Conservation (phyloP, 2,113 vertebrate genomes). For the Gopherus evgoodei region DNA sequence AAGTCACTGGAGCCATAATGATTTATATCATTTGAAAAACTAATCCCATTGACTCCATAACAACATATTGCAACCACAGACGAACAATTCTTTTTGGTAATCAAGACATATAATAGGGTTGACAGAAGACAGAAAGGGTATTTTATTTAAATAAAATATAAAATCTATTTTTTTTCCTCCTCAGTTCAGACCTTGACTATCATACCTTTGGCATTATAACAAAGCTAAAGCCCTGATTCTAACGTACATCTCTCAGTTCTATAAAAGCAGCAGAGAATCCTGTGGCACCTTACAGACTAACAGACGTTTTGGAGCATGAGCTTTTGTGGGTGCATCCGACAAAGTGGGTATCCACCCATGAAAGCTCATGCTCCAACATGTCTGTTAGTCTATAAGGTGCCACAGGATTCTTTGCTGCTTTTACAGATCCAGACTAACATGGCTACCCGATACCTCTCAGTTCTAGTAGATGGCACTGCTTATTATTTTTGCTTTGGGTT, state of each 20-base stretch:
- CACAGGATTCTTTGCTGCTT: too few species aligned
- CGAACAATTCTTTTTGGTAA: not conserved
- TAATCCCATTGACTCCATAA: not conserved
- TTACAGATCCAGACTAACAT: too few species aligned
- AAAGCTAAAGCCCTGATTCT: not conserved
- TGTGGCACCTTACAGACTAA: too few species aligned
- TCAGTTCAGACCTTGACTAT: not conserved
- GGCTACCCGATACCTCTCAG: rapidly evolving
- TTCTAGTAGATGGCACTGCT: not conserved
- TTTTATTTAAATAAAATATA: not conserved
- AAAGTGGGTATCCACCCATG: too few species aligned
- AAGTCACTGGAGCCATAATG: not conserved
- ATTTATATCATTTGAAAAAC: not conserved
- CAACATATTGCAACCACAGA: not conserved
- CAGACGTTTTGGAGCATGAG: too few species aligned
- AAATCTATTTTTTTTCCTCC: not conserved
- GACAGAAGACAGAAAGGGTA: not conserved
- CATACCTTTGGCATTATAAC: not conserved
- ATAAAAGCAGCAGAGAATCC: not conserved
- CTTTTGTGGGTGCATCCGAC: too few species aligned
- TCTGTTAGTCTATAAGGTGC: too few species aligned
- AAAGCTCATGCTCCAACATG: too few species aligned
- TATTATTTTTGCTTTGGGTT: not conserved
- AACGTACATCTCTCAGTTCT: not conserved
- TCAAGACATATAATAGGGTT: not conserved